phyloP scores from a whole-genome alignment of 1,140 invertebrate genomes.

The Asobara japonica region DNA sequence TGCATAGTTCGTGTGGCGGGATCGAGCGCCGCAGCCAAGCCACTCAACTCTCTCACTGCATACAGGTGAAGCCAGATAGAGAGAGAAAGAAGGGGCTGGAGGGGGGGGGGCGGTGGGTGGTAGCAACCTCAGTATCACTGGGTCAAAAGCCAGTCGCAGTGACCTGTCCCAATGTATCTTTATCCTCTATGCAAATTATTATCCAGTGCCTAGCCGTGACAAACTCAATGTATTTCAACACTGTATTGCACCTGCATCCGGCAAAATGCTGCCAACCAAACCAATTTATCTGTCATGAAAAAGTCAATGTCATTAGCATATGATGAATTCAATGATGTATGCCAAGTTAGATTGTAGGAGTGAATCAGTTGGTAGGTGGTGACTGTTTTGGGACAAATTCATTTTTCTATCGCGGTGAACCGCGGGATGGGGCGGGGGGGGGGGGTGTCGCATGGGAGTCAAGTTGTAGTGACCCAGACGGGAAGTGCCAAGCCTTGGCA shows the following conservation, averaged over 20 bases:
- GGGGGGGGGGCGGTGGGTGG: not conserved
- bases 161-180: constrained; percentile 28
- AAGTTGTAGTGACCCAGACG: too few relatives aligned
- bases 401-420: too few relatives aligned
- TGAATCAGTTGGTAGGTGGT: too few relatives aligned
- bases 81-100: not conserved
- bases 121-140: constrained; percentile 3
- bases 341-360: not conserved
- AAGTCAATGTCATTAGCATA: not conserved
- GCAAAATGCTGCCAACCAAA: not conserved
- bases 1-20: constrained; percentile 25
- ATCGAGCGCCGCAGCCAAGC: not conserved
- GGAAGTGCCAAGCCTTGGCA: too few relatives aligned
- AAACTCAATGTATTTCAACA: constrained; percentile 30
- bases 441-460: too few relatives aligned
- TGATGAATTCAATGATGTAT: not conserved
- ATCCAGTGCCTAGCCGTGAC: constrained; percentile 19
- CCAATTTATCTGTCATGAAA: not conserved
- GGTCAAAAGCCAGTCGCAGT: not conserved
- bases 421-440: too few relatives aligned
- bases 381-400: too few relatives aligned
- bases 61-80: not conserved
- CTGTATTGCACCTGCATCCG: not conserved
- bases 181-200: constrained; percentile 27
- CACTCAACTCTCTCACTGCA: not conserved